Evolutionary conservation across 2,113 vertebrate genomes (phyloP).

Genomic region (Capreolus pygargus): DNA sequence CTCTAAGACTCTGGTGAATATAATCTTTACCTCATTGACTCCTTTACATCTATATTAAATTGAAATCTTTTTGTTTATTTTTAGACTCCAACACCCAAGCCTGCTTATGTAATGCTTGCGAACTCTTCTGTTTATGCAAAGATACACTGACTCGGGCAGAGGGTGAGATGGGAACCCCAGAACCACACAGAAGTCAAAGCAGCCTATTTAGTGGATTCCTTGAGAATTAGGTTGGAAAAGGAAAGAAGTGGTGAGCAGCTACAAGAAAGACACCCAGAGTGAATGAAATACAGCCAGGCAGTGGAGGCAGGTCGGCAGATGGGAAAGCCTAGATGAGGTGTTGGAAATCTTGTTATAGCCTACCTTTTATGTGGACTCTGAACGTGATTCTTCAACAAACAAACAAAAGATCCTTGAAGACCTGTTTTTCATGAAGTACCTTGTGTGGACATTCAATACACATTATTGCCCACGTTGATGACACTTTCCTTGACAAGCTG

Average conservation of each 20-base stretch:
- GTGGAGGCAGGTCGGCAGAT: neutral
- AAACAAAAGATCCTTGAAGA: neutral
- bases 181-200: neutral
- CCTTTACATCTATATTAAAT: neutral
- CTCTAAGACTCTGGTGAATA: neutral
- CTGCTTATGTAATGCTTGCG: neutral
- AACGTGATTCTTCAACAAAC: neutral
- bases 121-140: neutral
- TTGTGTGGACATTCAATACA: neutral
- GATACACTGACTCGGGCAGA: neutral
- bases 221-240: constrained; percentile 13
- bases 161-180: neutral
- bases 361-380: neutral
- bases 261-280: neutral
- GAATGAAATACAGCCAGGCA: neutral
- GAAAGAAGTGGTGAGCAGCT: neutral
- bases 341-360: neutral
- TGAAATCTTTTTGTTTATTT: neutral
- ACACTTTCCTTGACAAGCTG: neutral
- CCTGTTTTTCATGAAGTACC: neutral
- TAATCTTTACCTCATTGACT: neutral
- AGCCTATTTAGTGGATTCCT: neutral
- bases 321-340: neutral
- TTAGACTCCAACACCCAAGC: neutral
- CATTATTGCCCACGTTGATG: neutral